phyloP scores from a whole-genome alignment of 2,888 invertebrate genomes.

The Apodemia mormo region DNA sequence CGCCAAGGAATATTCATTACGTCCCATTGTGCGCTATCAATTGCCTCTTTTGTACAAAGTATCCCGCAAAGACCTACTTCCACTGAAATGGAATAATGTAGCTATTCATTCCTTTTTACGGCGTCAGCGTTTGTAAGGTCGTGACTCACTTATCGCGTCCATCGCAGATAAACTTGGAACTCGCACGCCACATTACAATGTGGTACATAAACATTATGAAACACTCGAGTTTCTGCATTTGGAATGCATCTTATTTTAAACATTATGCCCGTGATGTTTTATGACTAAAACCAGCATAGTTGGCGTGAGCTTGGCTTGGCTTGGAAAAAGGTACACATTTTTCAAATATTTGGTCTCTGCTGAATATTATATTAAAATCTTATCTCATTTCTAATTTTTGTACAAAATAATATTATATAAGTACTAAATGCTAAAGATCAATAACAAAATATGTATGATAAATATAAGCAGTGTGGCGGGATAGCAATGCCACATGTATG shows the following conservation, averaged over 20 bases:
- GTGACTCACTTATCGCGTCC: slow-evolving; percentile 19
- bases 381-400: no score
- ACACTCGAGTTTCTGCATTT: slow-evolving; percentile 11
- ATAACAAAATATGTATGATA: no score
- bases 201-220: slow-evolving; percentile 1
- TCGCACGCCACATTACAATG: slow-evolving; percentile 13
- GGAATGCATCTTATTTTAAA: slow-evolving; percentile 8
- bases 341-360: no score
- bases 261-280: not conserved
- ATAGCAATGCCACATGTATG: no score
- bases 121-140: slow-evolving; percentile 17
- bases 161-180: slow-evolving; percentile 17
- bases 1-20: slow-evolving; percentile 27
- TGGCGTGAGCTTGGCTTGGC: not conserved
- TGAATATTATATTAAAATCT: no score
- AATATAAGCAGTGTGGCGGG: no score
- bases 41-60: slow-evolving; percentile 23
- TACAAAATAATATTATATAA: no score
- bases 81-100: slow-evolving; percentile 30
- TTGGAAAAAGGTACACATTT: not conserved
- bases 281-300: not conserved
- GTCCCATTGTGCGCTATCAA: slow-evolving; percentile 27
- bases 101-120: slow-evolving; percentile 29
- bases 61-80: slow-evolving; percentile 28
- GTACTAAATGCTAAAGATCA: no score